A percentile compares a stretch with the other conserved stretches of the same genome.
phyloP scores from a whole-genome alignment of 2,797 vertebrate species.

The Gymnothorax javanicus region DNA sequence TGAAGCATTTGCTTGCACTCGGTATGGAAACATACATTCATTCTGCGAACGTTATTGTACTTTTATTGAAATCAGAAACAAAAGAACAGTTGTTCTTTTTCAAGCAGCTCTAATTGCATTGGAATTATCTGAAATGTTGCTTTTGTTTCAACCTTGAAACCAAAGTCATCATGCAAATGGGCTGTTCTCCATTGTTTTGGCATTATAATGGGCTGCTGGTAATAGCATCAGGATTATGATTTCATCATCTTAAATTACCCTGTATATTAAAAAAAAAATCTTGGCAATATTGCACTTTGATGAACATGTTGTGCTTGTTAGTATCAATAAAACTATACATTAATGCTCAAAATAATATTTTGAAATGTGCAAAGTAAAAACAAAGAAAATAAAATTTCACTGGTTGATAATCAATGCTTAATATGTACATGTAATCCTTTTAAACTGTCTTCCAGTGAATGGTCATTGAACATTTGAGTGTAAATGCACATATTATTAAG shows the following conservation, averaged over 20 bases:
- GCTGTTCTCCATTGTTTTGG: neutral
- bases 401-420: neutral
- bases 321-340: too few species aligned
- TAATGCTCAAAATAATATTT: neutral
- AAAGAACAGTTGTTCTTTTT: neutral
- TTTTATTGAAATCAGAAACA: conserved; percentile 6
- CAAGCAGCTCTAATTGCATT: neutral
- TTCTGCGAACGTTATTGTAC: neutral
- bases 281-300: neutral
- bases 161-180: neutral
- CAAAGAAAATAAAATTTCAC: neutral
- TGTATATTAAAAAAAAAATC: neutral
- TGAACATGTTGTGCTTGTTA: neutral
- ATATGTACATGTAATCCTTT: neutral
- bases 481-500: neutral
- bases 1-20: neutral
- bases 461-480: neutral
- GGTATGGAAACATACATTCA: neutral
- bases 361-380: neutral
- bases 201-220: neutral
- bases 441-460: neutral
- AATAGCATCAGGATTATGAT: neutral
- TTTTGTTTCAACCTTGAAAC: neutral
- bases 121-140: neutral
- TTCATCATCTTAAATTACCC: neutral